These are phyloP conservation scores for Agonopterix subpropinquella DNA, from an alignment of 2,888 invertebrate species.

Conservation along the genomic window DNA sequence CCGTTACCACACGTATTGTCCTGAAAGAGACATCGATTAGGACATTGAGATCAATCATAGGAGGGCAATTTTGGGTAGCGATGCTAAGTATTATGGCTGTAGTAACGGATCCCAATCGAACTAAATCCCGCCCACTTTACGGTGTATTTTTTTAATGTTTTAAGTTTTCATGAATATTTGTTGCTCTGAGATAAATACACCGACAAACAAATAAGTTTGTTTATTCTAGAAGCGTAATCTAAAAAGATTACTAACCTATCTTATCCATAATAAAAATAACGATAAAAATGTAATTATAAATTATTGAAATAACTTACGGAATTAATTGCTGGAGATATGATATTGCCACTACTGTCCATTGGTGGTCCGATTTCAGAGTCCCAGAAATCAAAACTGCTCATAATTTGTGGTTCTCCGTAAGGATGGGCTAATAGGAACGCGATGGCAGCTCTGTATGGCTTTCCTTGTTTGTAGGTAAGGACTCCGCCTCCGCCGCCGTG, in stretches of 20 bases:
- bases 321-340: conserved; percentile 79
- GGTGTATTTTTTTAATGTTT: too few species aligned
- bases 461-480: conserved; percentile 78
- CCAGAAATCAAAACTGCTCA: conserved; percentile 89
- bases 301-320: conserved; percentile 38
- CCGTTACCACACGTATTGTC: conserved; percentile 76
- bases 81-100: too few species aligned
- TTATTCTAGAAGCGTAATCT: too few species aligned
- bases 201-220: too few species aligned
- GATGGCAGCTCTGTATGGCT: conserved; percentile 84
- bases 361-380: conserved; percentile 81
- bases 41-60: background rate
- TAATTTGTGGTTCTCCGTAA: conserved; percentile 86
- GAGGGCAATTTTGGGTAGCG: background rate
- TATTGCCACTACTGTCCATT: conserved; percentile 74
- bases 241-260: too few species aligned
- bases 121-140: too few species aligned
- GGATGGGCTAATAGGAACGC: conserved; percentile 91
- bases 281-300: background rate
- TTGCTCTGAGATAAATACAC: too few species aligned
- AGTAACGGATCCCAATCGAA: too few species aligned
- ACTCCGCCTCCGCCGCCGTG: conserved; percentile 73
- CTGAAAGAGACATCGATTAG: conserved; percentile 20
- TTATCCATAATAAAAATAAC: background rate
- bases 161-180: too few species aligned